These are phyloP conservation scores for Hydrotaea diabolus DNA, from an alignment of 2,888 invertebrate species.

Conservation along the genomic window DNA sequence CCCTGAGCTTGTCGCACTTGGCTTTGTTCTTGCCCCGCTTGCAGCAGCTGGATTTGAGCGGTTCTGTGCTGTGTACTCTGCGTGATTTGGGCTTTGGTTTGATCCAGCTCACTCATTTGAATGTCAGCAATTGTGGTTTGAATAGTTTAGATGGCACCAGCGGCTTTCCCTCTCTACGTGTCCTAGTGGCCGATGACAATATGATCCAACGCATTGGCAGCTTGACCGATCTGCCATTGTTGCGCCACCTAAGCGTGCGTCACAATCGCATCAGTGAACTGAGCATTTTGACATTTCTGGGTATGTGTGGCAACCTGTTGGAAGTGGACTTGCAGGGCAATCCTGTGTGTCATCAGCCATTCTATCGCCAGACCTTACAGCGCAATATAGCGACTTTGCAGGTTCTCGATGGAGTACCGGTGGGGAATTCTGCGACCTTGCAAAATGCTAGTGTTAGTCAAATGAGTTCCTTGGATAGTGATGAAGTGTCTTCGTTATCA, in stretches of 20 bases:
- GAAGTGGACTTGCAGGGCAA: conserved; percentile 82
- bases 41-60: conserved; percentile 84
- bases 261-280: conserved; percentile 78
- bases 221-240: conserved; percentile 82
- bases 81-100: conserved; percentile 87
- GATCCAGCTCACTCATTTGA: conserved; percentile 81
- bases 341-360: conserved; percentile 77
- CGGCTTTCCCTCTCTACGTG: conserved; percentile 84
- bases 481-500: conserved; percentile 67
- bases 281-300: conserved; percentile 77
- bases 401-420: conserved; percentile 79
- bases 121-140: conserved; percentile 85
- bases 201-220: conserved; percentile 84
- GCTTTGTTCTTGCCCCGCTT: conserved; percentile 85
- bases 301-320: conserved; percentile 81
- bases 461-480: conserved; percentile 51
- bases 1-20: conserved; percentile 85
- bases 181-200: conserved; percentile 85
- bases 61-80: conserved; percentile 85
- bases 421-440: conserved; percentile 59
- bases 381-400: conserved; percentile 79
- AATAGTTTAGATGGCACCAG: conserved; percentile 86
- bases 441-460: neutral
- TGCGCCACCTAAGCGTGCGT: conserved; percentile 81
- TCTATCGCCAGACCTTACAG: conserved; percentile 78